Percentiles rank a stretch among this genome's conserved stretches.
Conservation (phyloP, 2,113 vertebrate genomes). For the Picathartes gymnocephalus region DNA sequence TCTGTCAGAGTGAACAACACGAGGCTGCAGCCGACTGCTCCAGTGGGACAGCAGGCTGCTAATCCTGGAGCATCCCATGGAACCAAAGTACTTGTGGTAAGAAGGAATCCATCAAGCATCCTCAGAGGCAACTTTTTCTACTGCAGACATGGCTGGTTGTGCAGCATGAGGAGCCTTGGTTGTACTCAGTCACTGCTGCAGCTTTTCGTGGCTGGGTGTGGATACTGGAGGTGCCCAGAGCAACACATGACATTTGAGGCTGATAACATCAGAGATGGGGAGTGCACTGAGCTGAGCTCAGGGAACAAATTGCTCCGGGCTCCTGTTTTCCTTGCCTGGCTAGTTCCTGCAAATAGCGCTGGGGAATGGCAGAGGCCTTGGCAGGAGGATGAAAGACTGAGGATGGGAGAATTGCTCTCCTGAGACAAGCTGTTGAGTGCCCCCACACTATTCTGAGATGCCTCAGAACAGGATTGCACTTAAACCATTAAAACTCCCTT, state of each 20-base stretch:
- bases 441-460: not conserved
- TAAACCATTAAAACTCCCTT: not conserved
- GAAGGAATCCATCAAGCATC: not conserved
- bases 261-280: not conserved
- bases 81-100: accelerated
- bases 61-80: accelerated
- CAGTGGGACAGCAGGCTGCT: not conserved
- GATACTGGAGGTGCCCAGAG: not conserved
- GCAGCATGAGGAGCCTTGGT: not conserved
- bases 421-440: not conserved
- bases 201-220: not conserved
- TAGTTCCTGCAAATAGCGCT: not conserved
- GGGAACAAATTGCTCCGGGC: not conserved
- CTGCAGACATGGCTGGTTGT: not conserved
- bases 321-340: constrained; percentile 5
- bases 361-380: not conserved
- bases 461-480: not conserved
- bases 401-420: not conserved
- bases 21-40: not conserved
- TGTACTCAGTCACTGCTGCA: not conserved
- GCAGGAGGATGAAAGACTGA: not conserved
- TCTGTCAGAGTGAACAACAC: accelerated
- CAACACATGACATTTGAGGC: not conserved
- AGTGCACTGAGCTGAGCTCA: not conserved
- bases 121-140: not conserved